Evolutionary conservation across 2,797 vertebrate species (phyloP).

Genomic region (Hirundo rustica): DNA sequence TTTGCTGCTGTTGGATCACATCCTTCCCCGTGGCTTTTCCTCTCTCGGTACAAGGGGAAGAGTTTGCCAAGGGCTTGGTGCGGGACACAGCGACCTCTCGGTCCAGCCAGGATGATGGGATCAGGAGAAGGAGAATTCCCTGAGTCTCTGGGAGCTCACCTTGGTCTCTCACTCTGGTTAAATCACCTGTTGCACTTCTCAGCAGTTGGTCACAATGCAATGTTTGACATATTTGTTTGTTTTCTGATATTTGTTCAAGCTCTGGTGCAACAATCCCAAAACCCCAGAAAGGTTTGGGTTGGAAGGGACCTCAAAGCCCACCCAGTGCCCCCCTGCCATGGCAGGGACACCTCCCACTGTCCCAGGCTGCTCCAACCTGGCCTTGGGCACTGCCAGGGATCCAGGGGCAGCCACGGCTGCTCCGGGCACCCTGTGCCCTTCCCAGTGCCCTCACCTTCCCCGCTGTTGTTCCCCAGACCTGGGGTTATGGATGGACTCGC

Average conservation of each 20-base stretch:
- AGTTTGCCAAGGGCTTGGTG: neutral
- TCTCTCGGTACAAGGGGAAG: neutral
- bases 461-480: neutral
- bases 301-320: neutral
- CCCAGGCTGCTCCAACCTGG: neutral
- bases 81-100: fast-evolving
- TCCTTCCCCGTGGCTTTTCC: neutral
- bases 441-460: neutral
- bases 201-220: fast-evolving
- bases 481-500: fast-evolving
- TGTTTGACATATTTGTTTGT: fast-evolving
- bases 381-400: neutral
- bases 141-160: neutral
- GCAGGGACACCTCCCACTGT: neutral
- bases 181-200: neutral
- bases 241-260: neutral
- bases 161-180: neutral
- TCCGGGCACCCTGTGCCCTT: neutral
- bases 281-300: neutral
- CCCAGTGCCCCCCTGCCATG: neutral
- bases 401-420: neutral
- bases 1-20: fast-evolving
- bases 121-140: neutral
- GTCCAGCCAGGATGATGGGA: fast-evolving
- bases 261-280: neutral